Evolutionary conservation across 2,113 vertebrate species (phyloP).

Genomic region (Plectropomus leopardus): DNA sequence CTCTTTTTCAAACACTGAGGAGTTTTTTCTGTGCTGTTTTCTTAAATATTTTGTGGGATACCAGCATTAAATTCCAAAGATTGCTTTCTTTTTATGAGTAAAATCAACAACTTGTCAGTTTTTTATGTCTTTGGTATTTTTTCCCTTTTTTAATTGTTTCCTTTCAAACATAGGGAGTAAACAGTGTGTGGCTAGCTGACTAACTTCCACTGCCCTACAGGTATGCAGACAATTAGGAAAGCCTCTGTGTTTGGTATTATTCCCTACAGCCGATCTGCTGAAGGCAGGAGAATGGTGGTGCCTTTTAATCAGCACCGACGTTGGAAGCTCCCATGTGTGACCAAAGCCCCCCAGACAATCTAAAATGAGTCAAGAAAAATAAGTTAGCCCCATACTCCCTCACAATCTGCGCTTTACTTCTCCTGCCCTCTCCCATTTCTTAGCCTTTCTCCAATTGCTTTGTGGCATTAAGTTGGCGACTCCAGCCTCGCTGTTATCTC

Average conservation of each 20-base stretch:
- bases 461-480: constrained; percentile 49
- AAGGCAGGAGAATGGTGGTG: constrained; percentile 60
- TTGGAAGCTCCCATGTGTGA: constrained; percentile 76
- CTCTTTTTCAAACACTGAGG: background rate
- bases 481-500: constrained; percentile 68
- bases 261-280: constrained; percentile 63
- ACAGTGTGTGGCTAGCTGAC: constrained; percentile 57
- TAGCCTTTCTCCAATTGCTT: constrained; percentile 35
- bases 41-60: background rate
- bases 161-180: constrained; percentile 52
- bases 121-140: background rate
- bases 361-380: constrained; percentile 69
- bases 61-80: background rate
- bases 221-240: constrained; percentile 77
- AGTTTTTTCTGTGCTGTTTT: background rate
- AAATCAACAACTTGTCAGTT: constrained; percentile 1
- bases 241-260: constrained; percentile 66
- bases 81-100: background rate
- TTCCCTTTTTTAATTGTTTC: constrained; percentile 36
- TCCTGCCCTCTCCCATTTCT: constrained; percentile 35
- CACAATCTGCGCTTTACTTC: constrained; percentile 34
- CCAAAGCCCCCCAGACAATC: constrained; percentile 69
- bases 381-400: constrained; percentile 38
- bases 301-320: constrained; percentile 78
- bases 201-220: constrained; percentile 71